A percentile compares a stretch with the other conserved stretches of the same genome.
phyloP scores from a whole-genome alignment of 2,888 invertebrate species.

The Heliconius hortense region DNA sequence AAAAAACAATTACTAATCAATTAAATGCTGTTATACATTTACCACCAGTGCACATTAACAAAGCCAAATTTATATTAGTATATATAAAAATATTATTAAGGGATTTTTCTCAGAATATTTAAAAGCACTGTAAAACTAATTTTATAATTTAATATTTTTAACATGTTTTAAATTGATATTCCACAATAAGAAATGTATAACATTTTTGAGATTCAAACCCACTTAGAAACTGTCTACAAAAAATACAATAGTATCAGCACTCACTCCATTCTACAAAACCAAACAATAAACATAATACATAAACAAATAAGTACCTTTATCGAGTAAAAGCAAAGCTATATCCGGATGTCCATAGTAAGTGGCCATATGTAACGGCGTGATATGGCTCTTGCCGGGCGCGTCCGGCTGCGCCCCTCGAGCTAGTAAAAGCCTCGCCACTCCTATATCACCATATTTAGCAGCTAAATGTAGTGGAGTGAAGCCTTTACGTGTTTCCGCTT shows the following conservation, averaged over 20 bases:
- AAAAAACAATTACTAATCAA: constrained; percentile 1
- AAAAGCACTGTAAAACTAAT: background rate
- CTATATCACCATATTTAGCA: constrained; percentile 97
- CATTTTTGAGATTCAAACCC: too few relatives aligned
- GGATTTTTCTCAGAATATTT: background rate
- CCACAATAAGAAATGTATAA: too few relatives aligned
- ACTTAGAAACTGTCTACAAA: background rate
- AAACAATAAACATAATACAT: background rate
- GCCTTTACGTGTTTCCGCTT: constrained; percentile 96
- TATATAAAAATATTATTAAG: too few relatives aligned
- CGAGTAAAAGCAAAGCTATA: constrained; percentile 93
- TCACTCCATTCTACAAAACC: background rate
- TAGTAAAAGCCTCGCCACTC: constrained; percentile 92
- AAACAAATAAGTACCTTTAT: constrained; percentile 84
- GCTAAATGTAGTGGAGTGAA: constrained; percentile 98
- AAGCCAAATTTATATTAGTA: background rate
- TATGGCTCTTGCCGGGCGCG: constrained; percentile 94
- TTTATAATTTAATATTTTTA: background rate
- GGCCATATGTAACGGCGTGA: constrained; percentile 97
- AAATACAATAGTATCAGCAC: background rate
- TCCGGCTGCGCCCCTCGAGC: constrained; percentile 94
- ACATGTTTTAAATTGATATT: too few relatives aligned
- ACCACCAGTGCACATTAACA: background rate
- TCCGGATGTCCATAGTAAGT: constrained; percentile 97
- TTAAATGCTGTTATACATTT: background rate